Evolutionary conservation across 2,797 vertebrate species (phyloP), one percentile per base, ranked within the genome.

Genomic region (Phataginus tricuspis): DNA sequence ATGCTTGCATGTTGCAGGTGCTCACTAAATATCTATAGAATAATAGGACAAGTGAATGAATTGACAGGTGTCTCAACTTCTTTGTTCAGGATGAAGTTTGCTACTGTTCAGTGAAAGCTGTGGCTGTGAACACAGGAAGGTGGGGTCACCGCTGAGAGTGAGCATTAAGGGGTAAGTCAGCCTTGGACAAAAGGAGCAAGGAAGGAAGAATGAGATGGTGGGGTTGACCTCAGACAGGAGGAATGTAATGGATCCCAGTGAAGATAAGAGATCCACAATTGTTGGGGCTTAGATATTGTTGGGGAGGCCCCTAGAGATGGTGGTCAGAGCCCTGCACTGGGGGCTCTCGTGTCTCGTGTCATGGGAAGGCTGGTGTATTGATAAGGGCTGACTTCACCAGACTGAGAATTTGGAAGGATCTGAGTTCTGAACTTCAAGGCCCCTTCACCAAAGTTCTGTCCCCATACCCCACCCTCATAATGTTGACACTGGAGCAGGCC

Each of bases 381-480:
- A 82, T 31, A 25, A 0, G 21, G 18, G 21, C n/a, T 39, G 78
- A 72, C 82, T 45, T 88, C 45, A 63, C 34, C 63, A 82, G 34
- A 71, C 3, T 10, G 55, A 88, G 90, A 86, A 29, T 14, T 19
- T 72, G 11, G 31, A 53, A 94, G 27, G 21, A 55, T 78, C 14
- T 34, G 74, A 18, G 42, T 71, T 91, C 66, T 77, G 34, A 91
- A 69, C 51, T 13, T 78, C 10, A 51, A 49, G 79, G 10, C 2
- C 23, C 49, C 37, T 39, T 86, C n/a, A 29, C 15, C 29, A 42
- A 23, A 53, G 18, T 34, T 82, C 63, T 72, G 23, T 13, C 4
- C 15, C 6, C 2, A 10, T 11, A 2, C 7, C 9, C 27, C 4
- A 0, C 25, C 39, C 5, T 7, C 37, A 49, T 19, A 21, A 42